Conservation (phyloP, 2,888 invertebrate species). For the Achlya flavicornis region DNA sequence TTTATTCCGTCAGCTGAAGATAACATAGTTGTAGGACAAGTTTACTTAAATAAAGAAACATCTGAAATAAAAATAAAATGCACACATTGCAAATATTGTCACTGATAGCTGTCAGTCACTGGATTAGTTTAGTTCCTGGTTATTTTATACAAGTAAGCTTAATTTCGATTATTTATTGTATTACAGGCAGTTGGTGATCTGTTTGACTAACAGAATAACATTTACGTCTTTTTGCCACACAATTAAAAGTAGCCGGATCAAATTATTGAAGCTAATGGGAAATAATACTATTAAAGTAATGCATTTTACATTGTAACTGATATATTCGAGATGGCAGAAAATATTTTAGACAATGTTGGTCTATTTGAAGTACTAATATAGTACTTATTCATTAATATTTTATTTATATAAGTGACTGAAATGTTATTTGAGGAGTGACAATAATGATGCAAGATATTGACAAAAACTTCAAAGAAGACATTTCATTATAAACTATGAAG, state of each 20-base stretch:
- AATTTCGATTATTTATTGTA: conserved; percentile 49
- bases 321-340: conserved; percentile 2
- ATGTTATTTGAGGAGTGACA: conserved; percentile 42
- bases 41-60: background rate
- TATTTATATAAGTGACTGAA: conserved; percentile 22
- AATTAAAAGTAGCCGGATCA: conserved; percentile 66
- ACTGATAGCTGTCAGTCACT: conserved; percentile 12
- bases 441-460: conserved; percentile 24
- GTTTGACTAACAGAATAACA: conserved; percentile 71
- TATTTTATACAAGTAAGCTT: conserved; percentile 52
- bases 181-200: conserved; percentile 83
- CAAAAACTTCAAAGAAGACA: background rate
- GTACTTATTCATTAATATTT: conserved; percentile 26
- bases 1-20: no score
- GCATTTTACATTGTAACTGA: conserved; percentile 6
- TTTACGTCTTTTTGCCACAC: conserved; percentile 63
- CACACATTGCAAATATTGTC: background rate
- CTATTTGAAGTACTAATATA: conserved; percentile 19
- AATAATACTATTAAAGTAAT: conserved; percentile 6
- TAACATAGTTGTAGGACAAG: background rate
- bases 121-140: conserved; percentile 33
- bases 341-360: background rate
- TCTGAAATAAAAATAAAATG: background rate
- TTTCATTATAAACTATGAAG: background rate
- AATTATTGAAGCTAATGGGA: conserved; percentile 58